Evolutionary conservation across 2,113 vertebrate species (phyloP).

Genomic region (Platysternon megacephalum): DNA sequence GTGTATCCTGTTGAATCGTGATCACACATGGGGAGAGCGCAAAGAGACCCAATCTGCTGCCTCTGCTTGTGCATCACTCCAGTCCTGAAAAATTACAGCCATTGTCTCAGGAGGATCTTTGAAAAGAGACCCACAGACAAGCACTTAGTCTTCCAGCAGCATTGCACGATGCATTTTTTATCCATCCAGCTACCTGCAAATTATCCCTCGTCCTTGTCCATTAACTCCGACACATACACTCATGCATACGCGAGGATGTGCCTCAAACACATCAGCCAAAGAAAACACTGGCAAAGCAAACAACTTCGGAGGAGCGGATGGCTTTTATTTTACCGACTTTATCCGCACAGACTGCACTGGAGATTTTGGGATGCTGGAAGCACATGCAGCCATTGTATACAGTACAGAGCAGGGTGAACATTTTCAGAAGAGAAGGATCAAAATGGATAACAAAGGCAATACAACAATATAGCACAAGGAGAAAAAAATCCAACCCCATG

Average conservation of each 20-base stretch:
- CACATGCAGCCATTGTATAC: not conserved
- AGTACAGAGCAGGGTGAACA: not conserved
- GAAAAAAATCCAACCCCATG: not conserved
- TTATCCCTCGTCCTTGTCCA: not conserved
- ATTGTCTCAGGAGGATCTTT: accelerated
- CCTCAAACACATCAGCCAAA: not conserved
- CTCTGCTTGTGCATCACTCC: not conserved
- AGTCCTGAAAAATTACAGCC: not conserved
- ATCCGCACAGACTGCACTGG: not conserved
- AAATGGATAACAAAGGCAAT: not conserved
- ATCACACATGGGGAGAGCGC: accelerated
- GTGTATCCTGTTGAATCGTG: not conserved
- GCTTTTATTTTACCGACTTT: conserved; percentile 3
- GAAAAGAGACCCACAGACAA: not conserved
- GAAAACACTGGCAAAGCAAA: not conserved
- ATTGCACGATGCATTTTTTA: not conserved
- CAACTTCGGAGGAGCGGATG: not conserved
- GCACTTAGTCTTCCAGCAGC: not conserved
- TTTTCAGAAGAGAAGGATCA: not conserved
- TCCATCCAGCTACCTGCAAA: not conserved
- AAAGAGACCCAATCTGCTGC: not conserved
- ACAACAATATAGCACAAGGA: not conserved
- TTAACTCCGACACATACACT: not conserved
- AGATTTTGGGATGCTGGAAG: not conserved
- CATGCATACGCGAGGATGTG: accelerated